Evolutionary conservation across 2,797 vertebrate species (phyloP), one percentile per base, ranked within the genome.

Genomic region (Dromococcyx pavoninus): DNA sequence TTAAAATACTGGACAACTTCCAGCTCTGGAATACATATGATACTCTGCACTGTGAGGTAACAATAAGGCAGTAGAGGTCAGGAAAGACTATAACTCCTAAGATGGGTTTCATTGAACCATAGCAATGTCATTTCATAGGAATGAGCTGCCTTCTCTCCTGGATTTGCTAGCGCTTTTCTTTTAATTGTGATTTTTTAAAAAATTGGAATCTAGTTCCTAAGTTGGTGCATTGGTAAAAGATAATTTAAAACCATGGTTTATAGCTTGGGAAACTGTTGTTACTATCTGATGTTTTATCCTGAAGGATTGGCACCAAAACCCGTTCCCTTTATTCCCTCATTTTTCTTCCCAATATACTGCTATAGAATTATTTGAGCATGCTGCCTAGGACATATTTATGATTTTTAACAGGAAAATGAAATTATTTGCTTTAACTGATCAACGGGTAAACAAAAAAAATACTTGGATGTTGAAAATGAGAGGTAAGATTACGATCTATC

Each of bases 31-130:
- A 98, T 93, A 97, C 98, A 32, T 98, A 99, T 0, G 98, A 99
- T 94, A 98, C 98, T 39, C 98, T 99, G 5, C 97, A 94, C 81
- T 99, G 98, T 95, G 98, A 99, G 99, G 99, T 99, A 98, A 96
- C 72, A 71, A 39, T 17, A 92, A 70, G 48, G 41, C 35, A 83
- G 32, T 7, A 80, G 44, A n/a, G 30, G 11, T 3, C 0, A 2
- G 84, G 27, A 46, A 66, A 54, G 28, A 53, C 64, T 64, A 27
- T 51, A 81, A 58, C 23, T 65, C 17, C 24, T 85, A 12, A 15
- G 1, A 0, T 60, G 44, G 48, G 21, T 73, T 96, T 95, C 77
- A 77, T 44, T 94, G 69, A 89, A 89, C 28, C 19, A 43, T 17
- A 6, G 23, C n/a, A 76, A 57, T 67, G 32, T 73, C 21, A 13